These are phyloP conservation scores for Pygocentrus nattereri DNA, from an alignment of 2,797 vertebrate genomes.

Conservation along the genomic window DNA sequence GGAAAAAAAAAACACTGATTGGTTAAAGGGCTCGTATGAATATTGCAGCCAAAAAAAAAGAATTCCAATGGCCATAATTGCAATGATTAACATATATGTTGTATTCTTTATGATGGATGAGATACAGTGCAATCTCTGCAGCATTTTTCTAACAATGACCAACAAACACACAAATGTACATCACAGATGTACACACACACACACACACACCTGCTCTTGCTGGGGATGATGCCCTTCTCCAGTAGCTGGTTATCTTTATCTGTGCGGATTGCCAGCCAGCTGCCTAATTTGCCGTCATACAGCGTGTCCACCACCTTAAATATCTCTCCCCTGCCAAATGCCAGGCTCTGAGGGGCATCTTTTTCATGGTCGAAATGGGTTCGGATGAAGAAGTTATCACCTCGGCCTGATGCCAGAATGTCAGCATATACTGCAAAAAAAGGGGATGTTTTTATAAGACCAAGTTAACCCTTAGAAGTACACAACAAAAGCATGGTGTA, in stretches of 20 bases:
- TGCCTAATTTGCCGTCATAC: slow-evolving; percentile 95
- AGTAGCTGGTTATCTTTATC: slow-evolving; percentile 85
- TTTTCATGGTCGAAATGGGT: slow-evolving; percentile 98
- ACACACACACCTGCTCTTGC: slow-evolving; percentile 91
- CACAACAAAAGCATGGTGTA: no score
- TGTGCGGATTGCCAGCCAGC: slow-evolving; percentile 93
- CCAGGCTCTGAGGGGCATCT: slow-evolving; percentile 89
- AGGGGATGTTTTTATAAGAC: no score
- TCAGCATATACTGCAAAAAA: slow-evolving; percentile 89
- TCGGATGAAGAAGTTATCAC: slow-evolving; percentile 96
- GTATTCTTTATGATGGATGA: no score
- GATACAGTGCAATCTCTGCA: no score
- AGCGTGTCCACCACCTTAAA: slow-evolving; percentile 96
- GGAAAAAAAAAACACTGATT: no score
- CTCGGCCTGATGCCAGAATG: slow-evolving; percentile 91
- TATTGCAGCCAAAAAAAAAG: no score
- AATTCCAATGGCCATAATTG: no score
- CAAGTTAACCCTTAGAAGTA: no score
- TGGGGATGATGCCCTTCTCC: slow-evolving; percentile 96
- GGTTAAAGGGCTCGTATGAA: no score
- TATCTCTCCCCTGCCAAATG: slow-evolving; percentile 90
- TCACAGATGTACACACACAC: no score
- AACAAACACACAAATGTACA: neutral
- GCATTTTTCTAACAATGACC: no score
- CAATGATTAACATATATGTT: no score